These are phyloP conservation scores for Dasyprocta punctata DNA, from an alignment of 2,113 vertebrate species.

Conservation along the genomic window DNA sequence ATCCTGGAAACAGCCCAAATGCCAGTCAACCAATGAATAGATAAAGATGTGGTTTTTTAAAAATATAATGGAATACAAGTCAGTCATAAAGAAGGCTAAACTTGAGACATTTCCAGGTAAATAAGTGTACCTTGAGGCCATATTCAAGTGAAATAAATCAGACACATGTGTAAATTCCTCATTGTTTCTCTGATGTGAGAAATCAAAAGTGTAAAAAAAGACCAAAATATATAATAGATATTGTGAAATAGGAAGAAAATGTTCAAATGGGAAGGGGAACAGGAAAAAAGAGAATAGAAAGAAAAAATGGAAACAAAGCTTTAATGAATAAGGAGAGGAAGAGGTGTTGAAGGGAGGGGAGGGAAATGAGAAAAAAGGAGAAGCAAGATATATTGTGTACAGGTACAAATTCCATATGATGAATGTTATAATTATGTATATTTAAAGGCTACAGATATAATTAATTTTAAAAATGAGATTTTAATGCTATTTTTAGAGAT, in stretches of 20 bases:
- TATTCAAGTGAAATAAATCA: neutral
- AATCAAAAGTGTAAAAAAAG: neutral
- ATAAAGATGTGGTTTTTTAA: neutral
- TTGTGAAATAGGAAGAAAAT: neutral
- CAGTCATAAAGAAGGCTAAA: neutral
- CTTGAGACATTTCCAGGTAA: neutral
- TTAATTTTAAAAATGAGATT: neutral
- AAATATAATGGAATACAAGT: neutral
- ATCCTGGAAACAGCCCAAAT: neutral
- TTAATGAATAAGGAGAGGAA: neutral
- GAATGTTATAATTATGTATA: neutral
- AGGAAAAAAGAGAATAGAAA: neutral
- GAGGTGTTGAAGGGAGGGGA: neutral
- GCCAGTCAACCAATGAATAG: neutral
- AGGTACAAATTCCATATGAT: neutral
- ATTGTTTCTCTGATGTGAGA: neutral
- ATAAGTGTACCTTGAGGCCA: neutral
- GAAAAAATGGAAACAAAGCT: neutral
- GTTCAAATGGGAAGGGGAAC: neutral
- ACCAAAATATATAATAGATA: neutral
- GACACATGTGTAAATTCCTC: neutral
- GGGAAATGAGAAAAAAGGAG: neutral
- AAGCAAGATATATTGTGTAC: neutral
- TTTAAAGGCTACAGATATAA: neutral
- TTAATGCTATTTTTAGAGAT: neutral